These are phyloP conservation scores for Augochlora pura DNA, from an alignment of 1,140 invertebrate species.

Conservation along the genomic window DNA sequence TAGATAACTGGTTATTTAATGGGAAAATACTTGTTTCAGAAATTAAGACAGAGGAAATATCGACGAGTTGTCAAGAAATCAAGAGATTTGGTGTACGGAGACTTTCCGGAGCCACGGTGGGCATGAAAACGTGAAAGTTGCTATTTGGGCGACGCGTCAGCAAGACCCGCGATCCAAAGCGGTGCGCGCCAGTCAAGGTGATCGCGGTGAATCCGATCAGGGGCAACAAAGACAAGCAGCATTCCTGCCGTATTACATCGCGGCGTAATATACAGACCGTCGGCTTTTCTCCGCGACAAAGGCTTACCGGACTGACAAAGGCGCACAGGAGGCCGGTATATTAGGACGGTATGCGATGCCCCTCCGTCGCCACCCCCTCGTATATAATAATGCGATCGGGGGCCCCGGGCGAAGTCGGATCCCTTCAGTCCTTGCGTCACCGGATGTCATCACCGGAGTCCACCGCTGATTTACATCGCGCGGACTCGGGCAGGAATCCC, in stretches of 20 bases:
- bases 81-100: no score
- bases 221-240: conserved; percentile 40
- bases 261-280: conserved; percentile 75
- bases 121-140: no score
- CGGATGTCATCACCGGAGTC: conserved; percentile 65
- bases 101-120: no score
- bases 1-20: no score
- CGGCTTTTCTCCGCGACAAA: conserved; percentile 74
- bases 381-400: conserved; percentile 63
- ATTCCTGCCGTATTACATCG: conserved; percentile 66
- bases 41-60: no score
- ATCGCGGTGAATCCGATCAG: conserved; percentile 18
- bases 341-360: conserved; percentile 72
- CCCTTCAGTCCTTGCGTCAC: conserved; percentile 66
- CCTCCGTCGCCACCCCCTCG: conserved; percentile 16
- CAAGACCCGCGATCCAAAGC: no score
- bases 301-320: conserved; percentile 69
- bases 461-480: conserved; percentile 69
- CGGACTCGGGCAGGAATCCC: conserved; percentile 49
- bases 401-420: conserved; percentile 22
- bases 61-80: no score
- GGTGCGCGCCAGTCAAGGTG: conserved; percentile 24
- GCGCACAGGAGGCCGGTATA: conserved; percentile 64
- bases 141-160: no score
- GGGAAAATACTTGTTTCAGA: no score